Base-by-base conservation (phyloP, 2,888 invertebrate species). In the Plagiodera versicolora region DNA sequence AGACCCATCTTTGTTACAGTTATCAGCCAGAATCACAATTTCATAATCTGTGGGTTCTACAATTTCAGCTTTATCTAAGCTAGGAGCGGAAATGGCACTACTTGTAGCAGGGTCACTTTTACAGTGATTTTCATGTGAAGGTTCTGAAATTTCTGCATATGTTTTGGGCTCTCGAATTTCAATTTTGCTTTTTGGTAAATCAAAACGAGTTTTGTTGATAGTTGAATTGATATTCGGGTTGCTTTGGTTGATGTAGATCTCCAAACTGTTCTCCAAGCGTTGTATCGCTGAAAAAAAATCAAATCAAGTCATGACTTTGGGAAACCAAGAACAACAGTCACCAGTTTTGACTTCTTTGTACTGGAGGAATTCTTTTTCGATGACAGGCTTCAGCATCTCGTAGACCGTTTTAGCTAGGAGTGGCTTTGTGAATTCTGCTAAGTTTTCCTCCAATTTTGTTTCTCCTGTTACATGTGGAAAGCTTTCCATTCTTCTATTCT, bases 341-440 rank as follows among this genome's bases (percentile, higher is more conserved):
- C 70, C 69, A 53, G 57, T 53, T 61, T 66, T 65, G 9, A 70
- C 66, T 61, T 70, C 68, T 24, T 65, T 60, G 47, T 69, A 69
- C 39, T 68, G 66, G 32, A 67, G 35, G 54, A 63, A 64, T 30
- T 70, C 69, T 51, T 64, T 65, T 48, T 70, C 63, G 9, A 70
- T 65, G 1, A 71, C 54, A 0, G 70, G 70, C n/a, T 62, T 63
- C 6, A 71, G 49, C 53, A 70, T 57, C 14, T 63, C 51, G 19
- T 62, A 44, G 14, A 70, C 62, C 11, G 63, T 58, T 17, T 55
- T 46, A 0, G 69, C 66, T 46, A 68, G 32, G 19, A 46, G 11
- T 24, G 53, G 24, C 24, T 39, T 51, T 51, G 19, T 56, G 59
- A 47, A 59, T 66, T 10, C 60, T 61, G n/a, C n/a, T 39, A 39